Base-by-base conservation (phyloP, 2,113 vertebrate species). In the Cinclus mexicanus region DNA sequence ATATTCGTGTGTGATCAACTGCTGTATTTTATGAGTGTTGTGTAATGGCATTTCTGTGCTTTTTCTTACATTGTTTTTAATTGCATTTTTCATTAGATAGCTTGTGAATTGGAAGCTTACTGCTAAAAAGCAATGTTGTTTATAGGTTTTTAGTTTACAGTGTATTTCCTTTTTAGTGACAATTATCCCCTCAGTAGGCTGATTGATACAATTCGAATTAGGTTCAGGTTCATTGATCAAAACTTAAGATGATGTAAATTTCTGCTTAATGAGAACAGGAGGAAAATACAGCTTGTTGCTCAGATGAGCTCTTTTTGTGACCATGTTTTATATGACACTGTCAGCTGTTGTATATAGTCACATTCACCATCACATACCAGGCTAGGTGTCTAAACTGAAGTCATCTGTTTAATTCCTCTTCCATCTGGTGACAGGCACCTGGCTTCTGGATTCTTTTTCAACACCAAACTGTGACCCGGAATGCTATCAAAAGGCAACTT, bases 21-120 rank as follows among this genome's bases (percentile, higher is more conserved):
- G 94, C 95, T 96, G 88, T 97, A 90, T 85, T 93, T 96, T 90
- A 82, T 46, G 94, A 96, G 96, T 85, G 89, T 89, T 83, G 86
- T 77, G 46, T 97, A 88, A 89, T 92, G 95, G 84, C 90, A 80
- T 93, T 88, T 95, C 70, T 95, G 91, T 97, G 95, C 56, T 94
- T 77, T 95, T 69, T 93, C 69, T 97, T 94, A 44, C 69, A 9
- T 95, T 93, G 50, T 52, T 95, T 93, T 97, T 94, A 93, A 87
- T 94, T 86, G 79, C 56, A 35, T 93, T 97, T 96, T 96, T 90
- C 67, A 56, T 72, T 95, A 92, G 96, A 16, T 89, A 91, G 90
- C 77, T 97, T 88, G 93, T 91, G 91, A 95, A 95, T 92, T 75
- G 60, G 75, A 93, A 92, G 84, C 83, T 96, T 83, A 37, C 50